Conservation (phyloP, 2,888 invertebrate genomes). For the Globia sparganii region DNA sequence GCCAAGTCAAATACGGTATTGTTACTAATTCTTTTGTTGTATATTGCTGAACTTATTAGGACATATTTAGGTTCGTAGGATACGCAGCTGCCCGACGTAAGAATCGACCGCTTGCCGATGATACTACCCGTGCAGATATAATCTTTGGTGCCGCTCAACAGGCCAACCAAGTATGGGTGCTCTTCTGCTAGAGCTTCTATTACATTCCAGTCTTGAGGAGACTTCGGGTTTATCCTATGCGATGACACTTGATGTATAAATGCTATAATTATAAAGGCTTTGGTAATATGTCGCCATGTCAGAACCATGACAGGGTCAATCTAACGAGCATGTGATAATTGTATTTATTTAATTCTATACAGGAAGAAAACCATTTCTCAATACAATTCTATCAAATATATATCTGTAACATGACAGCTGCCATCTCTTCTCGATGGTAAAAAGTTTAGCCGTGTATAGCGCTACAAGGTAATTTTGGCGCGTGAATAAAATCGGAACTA, state of each 20-base stretch:
- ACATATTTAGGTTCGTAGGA: constrained; percentile 70
- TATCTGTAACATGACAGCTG: constrained; percentile 41
- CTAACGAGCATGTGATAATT: constrained; percentile 62
- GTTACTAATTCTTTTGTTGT: constrained; percentile 64
- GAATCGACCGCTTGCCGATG: constrained; percentile 72
- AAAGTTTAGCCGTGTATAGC: neutral
- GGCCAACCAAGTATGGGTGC: constrained; percentile 79
- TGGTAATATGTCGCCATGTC: constrained; percentile 64
- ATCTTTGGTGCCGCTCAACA: constrained; percentile 71
- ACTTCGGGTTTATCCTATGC: neutral
- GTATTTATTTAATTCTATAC: constrained; percentile 30
- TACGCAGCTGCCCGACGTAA: constrained; percentile 82
- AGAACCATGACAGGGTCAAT: constrained; percentile 71
- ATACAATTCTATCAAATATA: constrained; percentile 48
- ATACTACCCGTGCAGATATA: constrained; percentile 80
- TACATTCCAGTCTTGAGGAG: constrained; percentile 68
- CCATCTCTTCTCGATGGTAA: constrained; percentile 10
- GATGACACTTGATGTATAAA: constrained; percentile 23
- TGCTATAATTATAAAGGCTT: constrained; percentile 56
- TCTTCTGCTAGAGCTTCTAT: constrained; percentile 80
- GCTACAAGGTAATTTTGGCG: neutral
- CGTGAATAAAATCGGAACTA: neutral
- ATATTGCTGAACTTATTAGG: constrained; percentile 74
- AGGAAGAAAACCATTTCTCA: constrained; percentile 49
- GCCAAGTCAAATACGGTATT: constrained; percentile 72